These are phyloP conservation scores for Cheilosia impressa DNA, from an alignment of 2,888 invertebrate genomes.

Conservation along the genomic window DNA sequence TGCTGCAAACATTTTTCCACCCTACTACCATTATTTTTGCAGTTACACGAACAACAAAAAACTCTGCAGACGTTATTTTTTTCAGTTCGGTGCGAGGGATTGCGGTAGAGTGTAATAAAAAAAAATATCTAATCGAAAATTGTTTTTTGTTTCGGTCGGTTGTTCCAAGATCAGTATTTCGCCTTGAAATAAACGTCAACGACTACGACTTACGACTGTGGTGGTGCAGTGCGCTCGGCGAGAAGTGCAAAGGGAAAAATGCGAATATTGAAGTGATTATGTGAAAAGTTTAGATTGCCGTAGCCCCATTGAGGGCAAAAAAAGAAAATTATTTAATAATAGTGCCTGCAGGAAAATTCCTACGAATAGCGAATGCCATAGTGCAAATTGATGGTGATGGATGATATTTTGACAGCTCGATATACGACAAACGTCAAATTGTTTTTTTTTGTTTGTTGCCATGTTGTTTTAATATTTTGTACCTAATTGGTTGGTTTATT, in stretches of 20 bases:
- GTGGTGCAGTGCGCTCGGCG: slow-evolving; percentile 18
- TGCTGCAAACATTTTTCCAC: slow-evolving; percentile 19
- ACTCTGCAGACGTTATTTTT: slow-evolving; percentile 16
- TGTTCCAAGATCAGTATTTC: slow-evolving; percentile 28
- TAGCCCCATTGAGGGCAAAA: neutral
- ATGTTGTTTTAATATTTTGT: slow-evolving; percentile 1
- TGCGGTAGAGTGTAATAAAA: neutral
- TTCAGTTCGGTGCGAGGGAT: slow-evolving; percentile 11
- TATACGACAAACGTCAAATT: slow-evolving; percentile 48
- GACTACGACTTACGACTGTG: slow-evolving; percentile 4
- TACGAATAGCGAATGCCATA: neutral
- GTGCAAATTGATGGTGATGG: slow-evolving; percentile 27
- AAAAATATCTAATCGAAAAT: slow-evolving; percentile 13
- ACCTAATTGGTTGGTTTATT: neutral
- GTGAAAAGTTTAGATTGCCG: slow-evolving; percentile 7
- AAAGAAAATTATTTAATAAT: slow-evolving; percentile 6
- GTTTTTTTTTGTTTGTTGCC: slow-evolving; percentile 12
- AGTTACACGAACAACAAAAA: slow-evolving; percentile 14
- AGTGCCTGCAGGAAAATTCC: neutral
- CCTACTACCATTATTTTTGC: neutral
- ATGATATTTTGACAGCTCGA: slow-evolving; percentile 61
- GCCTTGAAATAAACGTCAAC: slow-evolving; percentile 21
- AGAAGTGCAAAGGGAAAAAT: slow-evolving; percentile 33
- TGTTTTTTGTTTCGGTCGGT: neutral
- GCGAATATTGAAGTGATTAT: slow-evolving; percentile 12